A percentile compares a stretch with the other conserved stretches of the same genome.
Conservation (phyloP, 2,797 vertebrate species). For the Manis pentadactyla region DNA sequence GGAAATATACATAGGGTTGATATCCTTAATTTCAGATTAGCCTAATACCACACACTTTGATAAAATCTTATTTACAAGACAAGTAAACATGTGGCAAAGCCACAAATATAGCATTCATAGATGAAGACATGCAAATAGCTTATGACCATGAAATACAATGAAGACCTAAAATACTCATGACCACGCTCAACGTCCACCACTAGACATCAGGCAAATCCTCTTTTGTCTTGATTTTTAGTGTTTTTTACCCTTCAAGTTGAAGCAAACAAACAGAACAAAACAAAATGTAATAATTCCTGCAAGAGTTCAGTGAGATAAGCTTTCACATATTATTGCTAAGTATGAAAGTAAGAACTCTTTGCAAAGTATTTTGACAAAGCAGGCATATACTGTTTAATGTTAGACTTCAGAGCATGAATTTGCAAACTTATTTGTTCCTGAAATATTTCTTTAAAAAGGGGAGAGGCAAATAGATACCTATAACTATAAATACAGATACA, state of each 20-base stretch:
- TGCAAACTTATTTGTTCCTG: not conserved
- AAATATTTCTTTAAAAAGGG: not conserved
- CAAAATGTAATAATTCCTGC: not conserved
- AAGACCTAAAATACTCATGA: not conserved
- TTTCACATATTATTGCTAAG: not conserved
- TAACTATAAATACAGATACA: not conserved
- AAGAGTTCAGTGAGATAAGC: not conserved
- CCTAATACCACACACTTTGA: not conserved
- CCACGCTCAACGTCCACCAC: not conserved
- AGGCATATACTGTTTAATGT: not conserved
- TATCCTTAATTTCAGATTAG: not conserved
- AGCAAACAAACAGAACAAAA: not conserved
- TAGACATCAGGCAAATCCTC: not conserved
- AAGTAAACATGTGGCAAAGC: not conserved
- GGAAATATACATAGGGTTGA: not conserved
- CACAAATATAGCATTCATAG: not conserved
- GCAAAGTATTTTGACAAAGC: not conserved
- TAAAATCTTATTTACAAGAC: not conserved
- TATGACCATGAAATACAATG: not conserved
- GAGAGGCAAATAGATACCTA: not conserved
- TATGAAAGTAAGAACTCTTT: not conserved
- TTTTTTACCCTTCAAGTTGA: not conserved
- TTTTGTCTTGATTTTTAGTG: not conserved
- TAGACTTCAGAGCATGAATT: not conserved
- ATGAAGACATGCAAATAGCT: not conserved